Evolutionary conservation across 2,888 invertebrate species (phyloP), one percentile per base, ranked within the genome.

Genomic region (Athalia circularis): DNA sequence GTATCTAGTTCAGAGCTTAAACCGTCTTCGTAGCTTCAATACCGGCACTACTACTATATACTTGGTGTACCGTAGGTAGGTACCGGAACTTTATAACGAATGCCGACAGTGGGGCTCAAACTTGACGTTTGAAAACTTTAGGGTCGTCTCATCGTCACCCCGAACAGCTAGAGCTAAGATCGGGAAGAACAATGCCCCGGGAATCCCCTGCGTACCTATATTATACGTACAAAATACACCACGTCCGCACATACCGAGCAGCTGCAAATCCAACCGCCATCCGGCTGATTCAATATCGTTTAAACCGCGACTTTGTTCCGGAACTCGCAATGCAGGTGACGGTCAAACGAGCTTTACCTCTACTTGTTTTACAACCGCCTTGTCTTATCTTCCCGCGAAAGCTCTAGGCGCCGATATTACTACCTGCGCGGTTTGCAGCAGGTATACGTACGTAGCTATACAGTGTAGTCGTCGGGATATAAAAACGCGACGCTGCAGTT

Each of bases 31-130:
- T n/a, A 72, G 72, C 59, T 57, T n/a, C 57, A 15, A 45, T 52
- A 57, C 59, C 61, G n/a, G 54, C 57, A 57, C 47, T 50, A n/a
- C 29, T n/a, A 48, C 50, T 29, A 29, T 29, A 29, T 29, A 29
- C 29, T 29, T 29, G 29, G 29, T 29, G 29, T 29, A 29, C 29
- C 29, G 29, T 29, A 29, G 29, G 29, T 29, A 29, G 29, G 82
- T 82, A 76, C 81, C 82, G 80, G 82, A 84, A 85, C 85, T 86
- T 84, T 84, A 84, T 85, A 86, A 84, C 87, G 84, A 85, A 83
- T 84, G 82, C 81, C 80, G 81, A 80, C 81, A 85, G 83, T 83
- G 83, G 68, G 79, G 80, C 85, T 81, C 82, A 84, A 82, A 83
- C 82, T 82, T 82, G 68, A 67, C 50, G 77, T 75, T 75, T 64